Evolutionary conservation across 2,797 vertebrate genomes (phyloP).

Genomic region (Gobionotothen gibberifrons): DNA sequence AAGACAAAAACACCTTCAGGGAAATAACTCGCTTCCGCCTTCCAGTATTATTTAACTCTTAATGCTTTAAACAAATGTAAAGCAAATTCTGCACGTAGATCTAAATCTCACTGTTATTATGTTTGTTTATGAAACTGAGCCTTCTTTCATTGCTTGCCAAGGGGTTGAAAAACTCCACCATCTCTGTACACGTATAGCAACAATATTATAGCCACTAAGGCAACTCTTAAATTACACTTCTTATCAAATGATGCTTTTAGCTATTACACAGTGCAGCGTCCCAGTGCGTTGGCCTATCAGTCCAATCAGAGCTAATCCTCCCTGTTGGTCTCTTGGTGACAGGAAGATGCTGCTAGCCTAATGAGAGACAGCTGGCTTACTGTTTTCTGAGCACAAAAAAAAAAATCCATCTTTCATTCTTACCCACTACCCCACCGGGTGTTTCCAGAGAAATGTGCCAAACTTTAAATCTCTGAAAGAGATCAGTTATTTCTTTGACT

Average conservation of each 20-base stretch:
- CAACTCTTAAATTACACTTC: conserved; percentile 76
- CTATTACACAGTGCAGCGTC: conserved; percentile 77
- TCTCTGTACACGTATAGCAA: conserved; percentile 21
- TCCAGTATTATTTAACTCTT: conserved; percentile 33
- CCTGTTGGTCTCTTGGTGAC: conserved; percentile 85
- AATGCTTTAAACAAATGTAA: conserved; percentile 31
- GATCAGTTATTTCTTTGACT: conserved; percentile 73
- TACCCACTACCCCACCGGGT: conserved; percentile 67
- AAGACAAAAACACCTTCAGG: conserved; percentile 27
- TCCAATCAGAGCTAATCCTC: conserved; percentile 86
- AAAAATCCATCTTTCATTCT: conserved; percentile 61
- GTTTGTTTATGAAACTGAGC: conserved; percentile 32
- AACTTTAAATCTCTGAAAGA: conserved; percentile 78
- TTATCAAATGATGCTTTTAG: conserved; percentile 83
- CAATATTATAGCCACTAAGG: conserved; percentile 46
- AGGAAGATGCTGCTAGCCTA: conserved; percentile 83
- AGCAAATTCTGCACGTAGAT: conserved; percentile 14
- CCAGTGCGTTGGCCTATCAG: conserved; percentile 80
- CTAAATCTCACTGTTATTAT: conserved; percentile 25
- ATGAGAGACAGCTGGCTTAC: conserved; percentile 86
- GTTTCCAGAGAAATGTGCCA: conserved; percentile 72
- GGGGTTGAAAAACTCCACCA: conserved; percentile 27
- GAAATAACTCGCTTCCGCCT: conserved; percentile 38
- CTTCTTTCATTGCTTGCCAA: conserved; percentile 39
- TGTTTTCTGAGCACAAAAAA: conserved; percentile 58